Evolutionary conservation across 2,888 invertebrate genomes (phyloP), one percentile per base, ranked within the genome.

Genomic region (Pachydiplax longipennis): DNA sequence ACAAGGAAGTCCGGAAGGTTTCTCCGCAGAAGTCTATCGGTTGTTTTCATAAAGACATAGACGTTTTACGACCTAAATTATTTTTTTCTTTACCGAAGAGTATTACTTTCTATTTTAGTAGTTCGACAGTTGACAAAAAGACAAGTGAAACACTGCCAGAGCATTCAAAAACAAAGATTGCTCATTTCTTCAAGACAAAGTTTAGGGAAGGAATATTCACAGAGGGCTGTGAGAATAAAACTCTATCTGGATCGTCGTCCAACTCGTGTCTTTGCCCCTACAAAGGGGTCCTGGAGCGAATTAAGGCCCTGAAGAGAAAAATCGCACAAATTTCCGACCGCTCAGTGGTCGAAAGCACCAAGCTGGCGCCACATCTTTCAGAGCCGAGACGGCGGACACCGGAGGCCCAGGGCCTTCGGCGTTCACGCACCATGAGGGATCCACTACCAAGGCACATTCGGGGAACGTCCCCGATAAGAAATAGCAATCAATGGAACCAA

Each of bases 291-390:
- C 58, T 83, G 83, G 83, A 83, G 65, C 65, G 22, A 22, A 22
- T n/a, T 2, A 22, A 65, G 12, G 35, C 61, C 40, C 10, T 83
- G n/a, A 18, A 35, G 83, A 58, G 83, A 35, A 37, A 61, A 65
- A 61, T 25, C 61, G 87, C 61, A 35, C 61, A 58, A 2, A 87
- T 61, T 3, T 87, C 61, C 65, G 87, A 87, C 61, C 40, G 22
- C 35, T 35, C 58, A 10, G 83, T 83, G 22, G 61, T 12, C 37
- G 4, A 61, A 22, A 37, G 22, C 18, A 40, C n/a, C 87, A 87
- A 35, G 22, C 87, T 87, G 87, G 87, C 87, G 15, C 87, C 87
- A 15, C 87, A 87, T 61, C 61, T 87, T 58, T 87, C 61, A 6
- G 87, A 87, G 22, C 61, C 61, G n/a, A 35, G 87, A 37, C 37